Evolutionary conservation across 1,140 invertebrate genomes (phyloP), one percentile per base, ranked within the genome.

Genomic region (Nasonia vitripennis): DNA sequence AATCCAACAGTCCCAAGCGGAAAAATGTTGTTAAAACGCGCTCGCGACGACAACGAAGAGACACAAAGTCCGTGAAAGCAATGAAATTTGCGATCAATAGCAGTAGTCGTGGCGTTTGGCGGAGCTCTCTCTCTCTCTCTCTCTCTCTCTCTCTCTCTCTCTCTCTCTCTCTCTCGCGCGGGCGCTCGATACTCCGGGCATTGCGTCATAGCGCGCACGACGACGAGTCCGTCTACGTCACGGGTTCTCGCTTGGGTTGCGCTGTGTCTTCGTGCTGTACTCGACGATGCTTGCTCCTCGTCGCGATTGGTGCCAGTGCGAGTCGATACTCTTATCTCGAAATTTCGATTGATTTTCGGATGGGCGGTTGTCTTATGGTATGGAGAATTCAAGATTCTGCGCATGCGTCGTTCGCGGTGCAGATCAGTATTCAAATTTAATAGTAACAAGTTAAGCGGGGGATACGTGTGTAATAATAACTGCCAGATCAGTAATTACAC

Each of bases 41-140:
- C 17, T 9, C 6, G 7, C 41, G 41, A 45, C 41, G 41, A 45
- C 41, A 9, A 55, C 12, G 14, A 17, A 20, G 20, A 62, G 55
- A 62, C 55, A n/a, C 55, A 62, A 62, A 62, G 55, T 62, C 20
- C 55, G 20, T 62, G 55, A 62, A 62, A 62, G 70, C 14, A 75
- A 75, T 75, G 41, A 75, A 75, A 45, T 75, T 75, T 7, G 34
- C 74, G 31, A 75, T 75, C 74, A 75, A 75, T 75, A 75, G 37
- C 31, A 45, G 20, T 34, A 75, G 31, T 75, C 74, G 74, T 41
- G 34, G 74, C 41, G 20, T 37, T 75, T 37, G 34, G 74, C 37
- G 70, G 70, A 31, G 70, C 70, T 34, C 20, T 73, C 27, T 3
- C 23, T 73, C 27, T 73, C 11, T 73, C 55, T 20, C 55, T 62